phyloP scores from a whole-genome alignment of 2,113 vertebrate species.

The Lasiurus borealis region DNA sequence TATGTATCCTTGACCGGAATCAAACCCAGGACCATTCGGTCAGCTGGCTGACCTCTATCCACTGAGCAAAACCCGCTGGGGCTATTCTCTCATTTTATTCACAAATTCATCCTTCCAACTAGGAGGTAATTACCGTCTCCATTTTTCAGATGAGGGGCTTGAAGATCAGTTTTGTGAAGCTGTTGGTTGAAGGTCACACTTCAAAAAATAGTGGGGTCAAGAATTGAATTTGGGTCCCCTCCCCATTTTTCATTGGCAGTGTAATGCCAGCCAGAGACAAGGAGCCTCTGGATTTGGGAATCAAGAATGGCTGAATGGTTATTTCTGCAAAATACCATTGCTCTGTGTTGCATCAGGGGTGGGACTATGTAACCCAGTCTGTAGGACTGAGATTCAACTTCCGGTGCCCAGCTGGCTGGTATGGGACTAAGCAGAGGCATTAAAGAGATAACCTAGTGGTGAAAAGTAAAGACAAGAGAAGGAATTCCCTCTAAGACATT shows the following conservation, averaged over 20 bases:
- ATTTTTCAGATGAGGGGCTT: not conserved
- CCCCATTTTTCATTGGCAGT: not conserved
- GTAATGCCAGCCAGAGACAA: not conserved
- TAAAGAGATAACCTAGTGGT: not conserved
- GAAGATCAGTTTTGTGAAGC: not conserved
- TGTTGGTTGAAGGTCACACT: not conserved
- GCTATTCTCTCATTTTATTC: not conserved
- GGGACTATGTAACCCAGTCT: not conserved
- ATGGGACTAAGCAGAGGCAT: not conserved
- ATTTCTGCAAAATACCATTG: not conserved
- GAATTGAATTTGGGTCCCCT: not conserved
- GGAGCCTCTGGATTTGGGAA: not conserved
- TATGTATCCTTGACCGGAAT: too few relatives aligned
- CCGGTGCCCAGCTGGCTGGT: not conserved
- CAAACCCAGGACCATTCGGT: too few relatives aligned
- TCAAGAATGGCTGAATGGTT: not conserved
- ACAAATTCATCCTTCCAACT: slow-evolving; percentile 19
- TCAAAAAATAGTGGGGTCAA: not conserved
- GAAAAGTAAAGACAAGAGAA: not conserved
- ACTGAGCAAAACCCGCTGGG: too few relatives aligned
- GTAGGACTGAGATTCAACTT: not conserved
- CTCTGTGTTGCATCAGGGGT: not conserved
- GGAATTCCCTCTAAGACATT: not conserved
- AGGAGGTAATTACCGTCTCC: not conserved
- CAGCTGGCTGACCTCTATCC: too few relatives aligned